These are phyloP conservation scores for Chinchilla lanigera DNA, from an alignment of 2,113 vertebrate genomes.

Conservation along the genomic window DNA sequence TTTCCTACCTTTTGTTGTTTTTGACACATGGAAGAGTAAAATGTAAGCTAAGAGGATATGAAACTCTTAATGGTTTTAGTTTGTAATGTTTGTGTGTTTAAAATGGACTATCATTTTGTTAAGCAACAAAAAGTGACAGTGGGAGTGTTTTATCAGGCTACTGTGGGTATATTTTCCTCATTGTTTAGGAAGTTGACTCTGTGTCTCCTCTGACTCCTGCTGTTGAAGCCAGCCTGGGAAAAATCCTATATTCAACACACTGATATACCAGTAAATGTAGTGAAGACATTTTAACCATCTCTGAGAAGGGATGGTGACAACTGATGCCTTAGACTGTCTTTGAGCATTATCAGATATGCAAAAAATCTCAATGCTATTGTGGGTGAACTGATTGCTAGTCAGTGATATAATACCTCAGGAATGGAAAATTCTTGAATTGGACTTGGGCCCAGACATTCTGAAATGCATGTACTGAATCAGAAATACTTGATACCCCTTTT, in stretches of 20 bases:
- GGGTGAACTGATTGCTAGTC: neutral
- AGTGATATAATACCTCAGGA: neutral
- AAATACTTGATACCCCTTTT: neutral
- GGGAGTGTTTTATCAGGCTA: neutral
- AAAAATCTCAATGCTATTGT: neutral
- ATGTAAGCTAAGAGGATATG: neutral
- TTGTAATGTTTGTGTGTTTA: neutral
- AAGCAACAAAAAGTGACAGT: neutral
- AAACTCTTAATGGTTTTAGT: neutral
- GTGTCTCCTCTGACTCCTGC: neutral
- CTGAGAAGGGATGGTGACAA: neutral
- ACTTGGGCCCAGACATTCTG: neutral
- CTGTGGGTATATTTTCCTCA: neutral
- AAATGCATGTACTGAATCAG: neutral
- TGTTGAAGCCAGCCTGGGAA: neutral
- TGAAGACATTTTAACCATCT: neutral
- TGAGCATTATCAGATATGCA: neutral
- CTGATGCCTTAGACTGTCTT: neutral
- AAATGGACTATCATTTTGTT: neutral
- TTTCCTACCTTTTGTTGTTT: neutral
- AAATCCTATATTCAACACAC: neutral
- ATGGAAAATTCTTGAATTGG: neutral
- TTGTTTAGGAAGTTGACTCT: neutral
- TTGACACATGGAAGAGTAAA: conserved; percentile 28
- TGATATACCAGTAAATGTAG: neutral